Percentiles rank a stretch among this genome's conserved stretches.
Conservation (phyloP, 2,888 invertebrate species). For the Bhutanitis thaidina region DNA sequence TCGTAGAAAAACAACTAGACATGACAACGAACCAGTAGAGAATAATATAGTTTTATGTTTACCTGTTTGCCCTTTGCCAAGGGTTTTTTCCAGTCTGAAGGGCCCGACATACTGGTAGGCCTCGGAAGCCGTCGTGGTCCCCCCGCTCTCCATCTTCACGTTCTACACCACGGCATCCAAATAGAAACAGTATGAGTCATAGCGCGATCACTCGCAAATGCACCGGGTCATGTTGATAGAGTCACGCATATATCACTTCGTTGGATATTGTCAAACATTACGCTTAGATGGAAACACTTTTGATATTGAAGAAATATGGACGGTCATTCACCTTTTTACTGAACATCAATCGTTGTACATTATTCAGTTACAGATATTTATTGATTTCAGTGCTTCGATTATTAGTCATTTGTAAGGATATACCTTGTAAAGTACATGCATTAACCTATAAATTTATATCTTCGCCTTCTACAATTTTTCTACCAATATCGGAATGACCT, state of each 20-base stretch:
- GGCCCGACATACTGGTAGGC: slow-evolving; percentile 98
- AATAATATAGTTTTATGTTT: too few species aligned
- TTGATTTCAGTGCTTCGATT: slow-evolving; percentile 16
- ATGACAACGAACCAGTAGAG: too few species aligned
- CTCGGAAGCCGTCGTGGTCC: slow-evolving; percentile 61
- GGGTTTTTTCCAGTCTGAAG: slow-evolving; percentile 98
- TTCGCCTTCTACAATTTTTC: too few species aligned
- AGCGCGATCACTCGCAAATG: slow-evolving; percentile 19
- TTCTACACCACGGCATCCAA: slow-evolving; percentile 29
- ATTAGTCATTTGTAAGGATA: background rate
- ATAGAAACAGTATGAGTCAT: slow-evolving; percentile 37
- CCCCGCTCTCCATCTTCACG: slow-evolving; percentile 63
- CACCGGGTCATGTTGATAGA: slow-evolving; percentile 5
- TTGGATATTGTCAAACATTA: slow-evolving; percentile 1
- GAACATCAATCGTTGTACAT: slow-evolving; percentile 5
- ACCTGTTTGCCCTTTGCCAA: slow-evolving; percentile 99
- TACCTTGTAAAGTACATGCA: too few species aligned
- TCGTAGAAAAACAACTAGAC: too few species aligned
- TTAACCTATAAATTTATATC: too few species aligned
- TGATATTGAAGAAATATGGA: slow-evolving; percentile 26
- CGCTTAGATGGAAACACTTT: slow-evolving; percentile 14
- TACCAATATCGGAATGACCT: too few species aligned
- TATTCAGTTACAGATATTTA: background rate
- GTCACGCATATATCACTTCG: background rate
- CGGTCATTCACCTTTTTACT: slow-evolving; percentile 27